Percentiles rank a stretch among this genome's conserved stretches.
phyloP scores from a whole-genome alignment of 2,888 invertebrate genomes.

The Rhabditoides inermis region DNA sequence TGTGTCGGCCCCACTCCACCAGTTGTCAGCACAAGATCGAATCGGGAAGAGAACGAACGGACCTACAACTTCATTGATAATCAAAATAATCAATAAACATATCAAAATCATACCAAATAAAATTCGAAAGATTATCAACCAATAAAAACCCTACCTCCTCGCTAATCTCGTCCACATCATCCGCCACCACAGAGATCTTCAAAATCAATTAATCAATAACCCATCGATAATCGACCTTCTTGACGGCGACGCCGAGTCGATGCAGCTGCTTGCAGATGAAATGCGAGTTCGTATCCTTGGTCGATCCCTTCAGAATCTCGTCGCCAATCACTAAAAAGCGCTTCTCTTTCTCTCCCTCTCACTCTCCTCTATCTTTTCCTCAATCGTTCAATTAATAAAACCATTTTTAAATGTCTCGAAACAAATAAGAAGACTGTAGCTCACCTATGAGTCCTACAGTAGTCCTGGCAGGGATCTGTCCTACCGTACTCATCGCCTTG shows the following conservation, averaged over 20 bases:
- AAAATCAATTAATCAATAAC: conserved; percentile 12
- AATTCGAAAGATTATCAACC: neutral
- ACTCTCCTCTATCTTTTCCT: neutral
- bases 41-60: conserved; percentile 53
- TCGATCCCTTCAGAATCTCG: conserved; percentile 69
- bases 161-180: conserved; percentile 63
- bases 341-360: neutral
- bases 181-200: conserved; percentile 64
- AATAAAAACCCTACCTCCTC: conserved; percentile 58
- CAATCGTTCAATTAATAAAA: too few relatives aligned
- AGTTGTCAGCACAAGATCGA: conserved; percentile 64
- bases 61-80: conserved; percentile 3
- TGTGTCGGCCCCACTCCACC: conserved; percentile 74
- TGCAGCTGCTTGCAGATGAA: conserved; percentile 63
- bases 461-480: too few relatives aligned
- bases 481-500: too few relatives aligned
- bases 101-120: neutral
- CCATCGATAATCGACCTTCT: conserved; percentile 55
- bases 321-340: conserved; percentile 64
- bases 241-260: conserved; percentile 63
- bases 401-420: too few relatives aligned
- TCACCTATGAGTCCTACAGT: too few relatives aligned
- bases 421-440: too few relatives aligned
- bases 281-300: conserved; percentile 65
- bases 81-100: neutral